Base-by-base conservation (phyloP, 1,140 invertebrate species). In the Zaprionus lachaisei region DNA sequence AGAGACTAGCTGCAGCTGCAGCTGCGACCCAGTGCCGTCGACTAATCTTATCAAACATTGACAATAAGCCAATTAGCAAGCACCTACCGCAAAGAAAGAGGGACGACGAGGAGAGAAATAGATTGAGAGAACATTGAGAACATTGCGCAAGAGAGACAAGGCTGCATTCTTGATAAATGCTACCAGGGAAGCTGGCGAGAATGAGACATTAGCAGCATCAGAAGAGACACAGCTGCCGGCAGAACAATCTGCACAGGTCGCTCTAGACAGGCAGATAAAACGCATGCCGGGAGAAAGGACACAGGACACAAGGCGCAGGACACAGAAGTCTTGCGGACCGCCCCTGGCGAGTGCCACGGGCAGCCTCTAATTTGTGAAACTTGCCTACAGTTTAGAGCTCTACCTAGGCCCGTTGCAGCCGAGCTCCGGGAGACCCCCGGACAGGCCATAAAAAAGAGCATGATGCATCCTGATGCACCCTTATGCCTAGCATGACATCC, bases 1-100 rank as follows among this genome's bases (percentile, higher is more conserved):
- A 24, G n/a, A 41, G 15, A 34, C 54, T 70, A 64, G 64, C 54
- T 34, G 80, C 77, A 81, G 84, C 78, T 84, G 81, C 75, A 58
- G 47, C 37, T 77, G 58, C 64, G 47, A 34, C 20, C 26, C n/a
- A 9, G 41, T 17, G 49, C 47, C 61, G n/a, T 5, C 5, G 47
- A 7, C 47, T 77, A 90, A 90, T 80, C 85, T 90, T 90, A 90
- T 90, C 85, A 80, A 89, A 83, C 81, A 83, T 83, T 89, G 84
- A 89, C 84, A 89, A 89, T 89, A 89, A 89, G 70, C 85, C 85
- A 90, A 90, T 90, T 90, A 90, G 85, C 79, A 90, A 90, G 85
- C 85, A 90, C 85, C 85, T 90, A 84, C 79, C 81, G 81, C 63
- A 80, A 65, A 55, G 62, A 51, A 38, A 69, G 28, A 38, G 37